Base-by-base conservation (phyloP, 2,797 vertebrate species). In the Pitangus sulphuratus region DNA sequence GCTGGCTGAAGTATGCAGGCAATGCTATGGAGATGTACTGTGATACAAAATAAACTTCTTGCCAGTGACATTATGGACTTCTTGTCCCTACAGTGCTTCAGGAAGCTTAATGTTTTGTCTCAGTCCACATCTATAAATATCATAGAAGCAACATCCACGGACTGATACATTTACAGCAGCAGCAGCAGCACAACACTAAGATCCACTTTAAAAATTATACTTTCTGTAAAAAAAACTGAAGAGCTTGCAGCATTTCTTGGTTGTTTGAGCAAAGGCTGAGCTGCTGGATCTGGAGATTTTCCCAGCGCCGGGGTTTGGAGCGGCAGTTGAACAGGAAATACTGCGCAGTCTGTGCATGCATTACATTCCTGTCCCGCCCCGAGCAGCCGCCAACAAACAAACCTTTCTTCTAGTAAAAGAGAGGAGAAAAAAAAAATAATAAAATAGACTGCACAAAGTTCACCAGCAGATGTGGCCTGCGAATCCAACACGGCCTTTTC, bases 301-400 rank as follows among this genome's bases (percentile, higher is more conserved):
- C 97, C 97, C 96, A 96, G 97, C 35, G 33, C 95, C 4, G 30
- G 70, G 97, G 97, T 97, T 95, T 98, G 98, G 98, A 97, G 98
- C 90, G 92, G 98, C 97, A 97, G 97, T 97, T 97, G 95, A 97
- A 98, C 98, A 98, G 98, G 98, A 98, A 98, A 98, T 98, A 97
- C 96, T 97, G 98, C 92, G 97, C 98, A 97, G 98, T 98, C 98
- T 98, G 95, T 97, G 98, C 98, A 98, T 98, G 98, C 98, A 97
- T 98, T 71, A 95, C 98, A 98, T 98, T 99, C 98, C 98, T 98
- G 97, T 97, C 98, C 98, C 98, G 88, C 98, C 98, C 98, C 65
- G 95, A 97, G 96, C 96, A 79, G 97, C 95, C 54, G 97, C 98
- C 98, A 97, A 98, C 98, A 99, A 98, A 98, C 98, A 98, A 95